phyloP scores from a whole-genome alignment of 2,888 invertebrate genomes.

The Allophyes oxyacanthae region DNA sequence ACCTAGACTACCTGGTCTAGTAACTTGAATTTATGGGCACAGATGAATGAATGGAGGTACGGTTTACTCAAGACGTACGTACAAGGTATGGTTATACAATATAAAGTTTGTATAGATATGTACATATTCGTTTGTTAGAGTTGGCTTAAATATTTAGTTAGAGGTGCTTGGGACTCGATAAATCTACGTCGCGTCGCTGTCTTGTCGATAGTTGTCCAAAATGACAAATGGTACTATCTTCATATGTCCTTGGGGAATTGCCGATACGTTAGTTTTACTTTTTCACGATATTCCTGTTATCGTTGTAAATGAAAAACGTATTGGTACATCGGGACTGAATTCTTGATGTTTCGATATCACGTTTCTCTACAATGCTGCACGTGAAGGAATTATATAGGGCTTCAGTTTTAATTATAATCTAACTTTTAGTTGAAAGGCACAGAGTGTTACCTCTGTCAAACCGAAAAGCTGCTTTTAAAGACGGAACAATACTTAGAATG shows the following conservation, averaged over 20 bases:
- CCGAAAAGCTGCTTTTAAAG: no score
- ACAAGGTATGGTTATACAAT: conserved; percentile 9
- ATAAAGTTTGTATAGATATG: conserved; percentile 6
- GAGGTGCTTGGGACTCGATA: conserved; percentile 12
- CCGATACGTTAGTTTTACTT: conserved; percentile 2
- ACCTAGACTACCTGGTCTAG: conserved; percentile 17
- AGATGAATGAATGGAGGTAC: conserved; percentile 32
- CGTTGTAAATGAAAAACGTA: conserved; percentile 27
- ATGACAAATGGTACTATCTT: conserved; percentile 16
- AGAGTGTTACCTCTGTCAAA: not conserved
- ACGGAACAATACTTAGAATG: no score
- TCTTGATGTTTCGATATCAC: conserved; percentile 33
- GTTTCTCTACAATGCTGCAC: conserved; percentile 29
- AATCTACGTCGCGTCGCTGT: conserved; percentile 17
- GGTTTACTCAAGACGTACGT: conserved; percentile 21
- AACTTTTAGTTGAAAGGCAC: conserved; percentile 25
- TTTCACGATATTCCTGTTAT: conserved; percentile 15
- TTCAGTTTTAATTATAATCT: conserved; percentile 29
- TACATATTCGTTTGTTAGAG: conserved; percentile 5
- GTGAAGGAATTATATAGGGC: conserved; percentile 34
- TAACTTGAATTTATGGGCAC: conserved; percentile 36
- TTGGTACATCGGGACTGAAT: conserved; percentile 10
- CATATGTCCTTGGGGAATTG: conserved; percentile 3
- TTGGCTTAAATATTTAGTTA: conserved; percentile 28
- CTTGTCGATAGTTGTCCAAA: conserved; percentile 5